phyloP scores from a whole-genome alignment of 2,797 vertebrate species.

The Apodemus agrarius region DNA sequence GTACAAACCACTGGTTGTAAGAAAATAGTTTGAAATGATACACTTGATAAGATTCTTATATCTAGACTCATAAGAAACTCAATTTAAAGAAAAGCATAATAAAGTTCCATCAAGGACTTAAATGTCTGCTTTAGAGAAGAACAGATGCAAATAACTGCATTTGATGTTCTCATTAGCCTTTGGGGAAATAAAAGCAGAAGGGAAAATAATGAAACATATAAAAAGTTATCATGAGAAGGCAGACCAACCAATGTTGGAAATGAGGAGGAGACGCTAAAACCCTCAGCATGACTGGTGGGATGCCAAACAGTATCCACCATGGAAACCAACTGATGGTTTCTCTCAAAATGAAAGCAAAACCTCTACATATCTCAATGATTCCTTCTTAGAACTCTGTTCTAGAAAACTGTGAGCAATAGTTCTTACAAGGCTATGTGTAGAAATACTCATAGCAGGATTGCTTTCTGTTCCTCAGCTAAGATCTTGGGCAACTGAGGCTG shows the following conservation, averaged over 20 bases:
- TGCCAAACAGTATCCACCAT: not conserved
- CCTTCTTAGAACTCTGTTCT: not conserved
- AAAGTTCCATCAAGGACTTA: not conserved
- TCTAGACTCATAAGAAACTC: not conserved
- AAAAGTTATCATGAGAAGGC: not conserved
- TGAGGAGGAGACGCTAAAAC: not conserved
- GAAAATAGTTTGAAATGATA: slow-evolving; percentile 3
- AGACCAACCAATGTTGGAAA: not conserved
- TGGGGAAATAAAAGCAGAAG: not conserved
- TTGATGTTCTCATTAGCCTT: not conserved
- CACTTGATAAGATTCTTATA: not conserved
- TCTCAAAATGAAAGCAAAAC: not conserved
- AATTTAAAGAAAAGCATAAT: not conserved
- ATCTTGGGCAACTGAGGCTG: not conserved
- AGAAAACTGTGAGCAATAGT: not conserved
- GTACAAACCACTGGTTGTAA: not conserved
- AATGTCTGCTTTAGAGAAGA: not conserved
- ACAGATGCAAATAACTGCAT: not conserved
- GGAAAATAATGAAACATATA: not conserved
- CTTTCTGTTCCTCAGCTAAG: not conserved
- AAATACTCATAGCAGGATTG: not conserved
- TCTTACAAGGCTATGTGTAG: not conserved
- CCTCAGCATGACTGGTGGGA: not conserved
- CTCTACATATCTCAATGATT: not conserved
- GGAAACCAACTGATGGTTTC: not conserved